Percentiles rank a stretch among this genome's conserved stretches.
These are phyloP conservation scores for Dascillus cervinus DNA, from an alignment of 2,888 invertebrate species.

Conservation along the genomic window DNA sequence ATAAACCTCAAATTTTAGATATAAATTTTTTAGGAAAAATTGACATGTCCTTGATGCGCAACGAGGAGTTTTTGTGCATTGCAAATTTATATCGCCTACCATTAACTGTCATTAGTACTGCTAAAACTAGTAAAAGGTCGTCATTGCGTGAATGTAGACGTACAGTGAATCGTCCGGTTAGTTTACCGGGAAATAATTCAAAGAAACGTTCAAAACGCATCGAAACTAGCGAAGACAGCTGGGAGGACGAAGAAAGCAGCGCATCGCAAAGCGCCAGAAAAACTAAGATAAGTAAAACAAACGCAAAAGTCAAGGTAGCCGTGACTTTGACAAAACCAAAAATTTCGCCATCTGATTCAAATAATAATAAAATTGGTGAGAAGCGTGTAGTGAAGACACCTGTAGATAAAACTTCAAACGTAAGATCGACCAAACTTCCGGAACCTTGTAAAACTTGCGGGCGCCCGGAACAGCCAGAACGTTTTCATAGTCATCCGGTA, in stretches of 20 bases:
- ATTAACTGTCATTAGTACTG: constrained; percentile 16
- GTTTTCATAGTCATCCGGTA: constrained; percentile 52
- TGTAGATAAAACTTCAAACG: constrained; percentile 2
- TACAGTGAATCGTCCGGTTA: constrained; percentile 24
- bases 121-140: constrained; percentile 14
- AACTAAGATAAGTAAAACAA: constrained; percentile 10
- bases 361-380: constrained; percentile 11
- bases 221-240: constrained; percentile 27
- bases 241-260: constrained; percentile 30
- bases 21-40: constrained; percentile 45
- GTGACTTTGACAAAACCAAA: constrained; percentile 15
- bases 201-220: constrained; percentile 10
- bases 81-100: constrained; percentile 38
- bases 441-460: constrained; percentile 60
- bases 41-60: constrained; percentile 50
- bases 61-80: constrained; percentile 47
- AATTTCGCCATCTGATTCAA: constrained; percentile 15
- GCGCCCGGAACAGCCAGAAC: constrained; percentile 58
- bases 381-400: constrained; percentile 4
- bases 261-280: constrained; percentile 19
- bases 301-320: constrained; percentile 6
- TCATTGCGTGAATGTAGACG: constrained; percentile 19
- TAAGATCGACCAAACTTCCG: constrained; percentile 36
- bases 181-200: constrained; percentile 17
- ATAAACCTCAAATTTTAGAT: constrained; percentile 48